Base-by-base conservation (phyloP, 2,797 vertebrate species). In the Lates japonicus region DNA sequence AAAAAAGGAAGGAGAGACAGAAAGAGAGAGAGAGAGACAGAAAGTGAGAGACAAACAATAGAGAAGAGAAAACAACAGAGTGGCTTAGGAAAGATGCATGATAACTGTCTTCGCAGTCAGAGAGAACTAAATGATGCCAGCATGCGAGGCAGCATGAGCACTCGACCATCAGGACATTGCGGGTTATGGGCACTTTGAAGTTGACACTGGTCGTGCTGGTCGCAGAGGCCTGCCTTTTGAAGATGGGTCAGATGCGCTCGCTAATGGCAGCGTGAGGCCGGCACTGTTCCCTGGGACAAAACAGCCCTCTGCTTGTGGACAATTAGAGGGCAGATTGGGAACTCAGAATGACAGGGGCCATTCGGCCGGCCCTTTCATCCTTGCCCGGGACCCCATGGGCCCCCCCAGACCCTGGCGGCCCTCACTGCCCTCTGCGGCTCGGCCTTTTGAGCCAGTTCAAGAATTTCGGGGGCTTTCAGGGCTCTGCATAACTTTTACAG, bases 271-370 rank as follows among this genome's bases (percentile, higher is more conserved):
- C 91, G 80, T 92, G 92, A 93, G 93, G 92, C 90, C 77, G 90
- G 76, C 90, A 88, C 92, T 94, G 89, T 94, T 91, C 83, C 70
- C 90, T 76, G 87, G 90, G 92, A 95, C 94, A 95, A 94, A 94
- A 95, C 93, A 92, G 85, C 86, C 81, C 88, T 93, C 91, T 93
- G 92, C 93, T 93, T 93, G 92, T 87, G 92, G 89, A 95, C 94
- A 96, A 95, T 96, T 96, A 95, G 94, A 95, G 92, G 88, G 86
- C 91, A 89, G 93, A 95, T 94, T 94, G 92, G 93, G 94, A 95
- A 95, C 92, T 89, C 85, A 79, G 91, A 92, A 92, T 94, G 93
- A 94, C 93, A 92, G 91, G 89, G 90, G 90, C 93, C 92, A 89
- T 94, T 92, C 80, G 84, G 84, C 85, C 82, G 81, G 75, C 84